Conservation (phyloP, 1,140 invertebrate genomes). For the Brachionus sp. region DNA sequence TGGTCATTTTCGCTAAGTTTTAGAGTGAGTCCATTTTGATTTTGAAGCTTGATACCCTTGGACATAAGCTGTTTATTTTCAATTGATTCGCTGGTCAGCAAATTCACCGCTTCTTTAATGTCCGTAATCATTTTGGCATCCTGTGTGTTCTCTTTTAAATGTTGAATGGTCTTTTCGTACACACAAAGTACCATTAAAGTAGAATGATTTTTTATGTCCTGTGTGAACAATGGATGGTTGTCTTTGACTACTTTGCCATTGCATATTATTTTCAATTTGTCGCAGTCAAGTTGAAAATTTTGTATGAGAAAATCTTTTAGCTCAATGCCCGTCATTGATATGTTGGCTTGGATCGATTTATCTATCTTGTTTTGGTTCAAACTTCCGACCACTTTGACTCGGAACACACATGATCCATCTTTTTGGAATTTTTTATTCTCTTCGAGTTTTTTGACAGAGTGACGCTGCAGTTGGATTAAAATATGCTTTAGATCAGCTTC, state of each 20-base stretch:
- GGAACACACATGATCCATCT: neutral
- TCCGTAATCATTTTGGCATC: conserved; percentile 16
- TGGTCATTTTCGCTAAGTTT: neutral
- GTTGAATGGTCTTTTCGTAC: neutral
- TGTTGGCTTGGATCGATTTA: neutral
- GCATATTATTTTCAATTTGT: conserved; percentile 2
- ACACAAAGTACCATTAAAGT: conserved; percentile 34
- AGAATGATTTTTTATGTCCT: conserved; percentile 37
- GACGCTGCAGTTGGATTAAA: neutral
- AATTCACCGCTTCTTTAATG: conserved; percentile 13
- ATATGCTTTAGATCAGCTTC: neutral
- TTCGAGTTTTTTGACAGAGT: conserved; percentile 9
- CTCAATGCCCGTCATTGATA: neutral
- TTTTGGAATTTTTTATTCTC: conserved; percentile 17
- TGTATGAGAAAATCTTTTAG: neutral
- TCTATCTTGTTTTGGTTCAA: neutral
- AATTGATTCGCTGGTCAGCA: neutral
- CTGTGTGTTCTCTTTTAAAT: neutral
- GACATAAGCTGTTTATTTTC: neutral
- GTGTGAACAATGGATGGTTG: neutral
- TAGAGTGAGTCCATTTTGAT: conserved; percentile 21
- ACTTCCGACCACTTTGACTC: conserved; percentile 22
- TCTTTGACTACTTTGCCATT: conserved; percentile 42
- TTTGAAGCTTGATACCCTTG: neutral
- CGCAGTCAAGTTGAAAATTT: neutral